A percentile compares a stretch with the other conserved stretches of the same genome.
Evolutionary conservation across 2,797 vertebrate species (phyloP).

Genomic region (Xenentodon cancila): DNA sequence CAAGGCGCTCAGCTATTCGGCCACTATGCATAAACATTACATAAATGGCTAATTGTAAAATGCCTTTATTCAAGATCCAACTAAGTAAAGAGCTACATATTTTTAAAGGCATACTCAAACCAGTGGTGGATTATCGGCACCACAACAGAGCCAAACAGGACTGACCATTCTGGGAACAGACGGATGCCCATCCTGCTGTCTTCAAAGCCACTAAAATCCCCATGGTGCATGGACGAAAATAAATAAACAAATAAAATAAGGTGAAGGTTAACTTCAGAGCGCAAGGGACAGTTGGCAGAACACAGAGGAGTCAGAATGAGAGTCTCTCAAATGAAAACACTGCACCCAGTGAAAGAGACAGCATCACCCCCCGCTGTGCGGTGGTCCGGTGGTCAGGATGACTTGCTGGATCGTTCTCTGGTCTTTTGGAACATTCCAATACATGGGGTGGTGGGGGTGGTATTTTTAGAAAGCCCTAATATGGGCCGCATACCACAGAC

Average conservation of each 20-base stretch:
- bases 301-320: slow-evolving; percentile 37
- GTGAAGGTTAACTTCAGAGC: slow-evolving; percentile 60
- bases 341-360: slow-evolving; percentile 60
- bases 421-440: slow-evolving; percentile 87
- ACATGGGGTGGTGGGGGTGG: slow-evolving; percentile 82
- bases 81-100: slow-evolving; percentile 16
- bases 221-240: slow-evolving; percentile 30
- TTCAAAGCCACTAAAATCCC: slow-evolving; percentile 52
- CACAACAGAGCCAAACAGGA: slow-evolving; percentile 46
- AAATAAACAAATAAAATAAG: slow-evolving; percentile 25
- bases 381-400: slow-evolving; percentile 77
- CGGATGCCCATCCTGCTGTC: slow-evolving; percentile 55
- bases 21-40: slow-evolving; percentile 24
- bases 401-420: slow-evolving; percentile 81
- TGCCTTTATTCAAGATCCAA: slow-evolving; percentile 19
- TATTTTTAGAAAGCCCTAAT: slow-evolving; percentile 91
- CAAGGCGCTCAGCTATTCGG: slow-evolving; percentile 36
- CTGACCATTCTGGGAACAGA: slow-evolving; percentile 36
- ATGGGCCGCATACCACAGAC: slow-evolving; percentile 90
- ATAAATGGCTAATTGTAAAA: slow-evolving; percentile 31
- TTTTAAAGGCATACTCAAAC: slow-evolving; percentile 41
- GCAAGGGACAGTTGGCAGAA: slow-evolving; percentile 44
- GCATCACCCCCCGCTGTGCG: slow-evolving; percentile 68
- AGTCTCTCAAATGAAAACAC: slow-evolving; percentile 53
- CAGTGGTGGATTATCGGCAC: slow-evolving; percentile 35